Evolutionary conservation across 2,797 vertebrate species (phyloP), one percentile per base, ranked within the genome.

Genomic region (Eutrigla gurnardus): DNA sequence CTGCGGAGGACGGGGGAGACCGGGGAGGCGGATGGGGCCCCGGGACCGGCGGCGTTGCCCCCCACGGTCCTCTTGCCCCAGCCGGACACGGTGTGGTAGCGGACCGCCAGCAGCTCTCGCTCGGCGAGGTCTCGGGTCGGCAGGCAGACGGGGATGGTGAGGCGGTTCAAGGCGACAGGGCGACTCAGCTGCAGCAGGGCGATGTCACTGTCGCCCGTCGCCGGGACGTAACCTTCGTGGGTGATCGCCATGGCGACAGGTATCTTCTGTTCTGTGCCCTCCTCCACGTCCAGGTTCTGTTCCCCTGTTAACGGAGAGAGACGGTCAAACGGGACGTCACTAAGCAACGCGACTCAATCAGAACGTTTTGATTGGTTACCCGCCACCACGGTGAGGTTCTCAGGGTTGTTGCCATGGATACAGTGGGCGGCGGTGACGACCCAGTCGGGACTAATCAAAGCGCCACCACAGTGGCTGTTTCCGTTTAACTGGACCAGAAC

Each of bases 341-440:
- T 9, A 9, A 40, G 2, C 25, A 25, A 25, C 25, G 25, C 25
- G 25, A 25, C 25, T 25, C 25, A 25, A 1, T 25, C 25, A 25
- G 25, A 25, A 25, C 25, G 25, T 25, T 25, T 25, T 25, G 25
- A 25, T 25, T 49, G 0, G 14, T 39, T 93, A 98, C 97, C 97
- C 87, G 97, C 70, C 32, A 96, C 91, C 11, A 93, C 94, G 0
- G 75, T 89, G 7, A 96, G 73, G 40, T 86, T 13, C 4, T 59
- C 17, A 0, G 2, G 11, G 4, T 36, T 17, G 70, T 2, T 42
- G 0, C 80, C 39, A 0, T 93, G 83, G 17, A 97, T 73, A 67
- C 97, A 99, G 80, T 99, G 97, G 70, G 96, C 97, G 0, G 97
- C 97, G 0, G 97, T 97, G 73, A 97, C 61, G 3, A 97, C 93